Evolutionary conservation across 2,113 vertebrate genomes (phyloP), one percentile per base, ranked within the genome.

Genomic region (Macquaria ambigua): DNA sequence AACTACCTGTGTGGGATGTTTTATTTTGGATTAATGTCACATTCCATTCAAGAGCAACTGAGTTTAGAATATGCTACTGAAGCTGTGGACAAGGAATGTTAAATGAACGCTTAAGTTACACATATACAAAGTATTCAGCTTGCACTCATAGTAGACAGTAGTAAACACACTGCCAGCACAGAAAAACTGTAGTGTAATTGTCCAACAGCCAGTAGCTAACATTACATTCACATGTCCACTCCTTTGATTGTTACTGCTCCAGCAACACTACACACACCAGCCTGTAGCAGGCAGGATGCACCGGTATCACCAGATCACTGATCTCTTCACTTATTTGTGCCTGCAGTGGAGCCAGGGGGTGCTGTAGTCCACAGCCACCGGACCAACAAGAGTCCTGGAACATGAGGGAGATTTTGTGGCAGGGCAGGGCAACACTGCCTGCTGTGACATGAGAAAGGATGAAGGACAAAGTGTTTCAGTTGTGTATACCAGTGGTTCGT

Each of bases 1-100:
- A 97, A 95, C 94, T 94, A 94, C 94, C 83, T 94, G 96, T 87
- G 87, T 92, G 80, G 76, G 11, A 75, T 89, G 82, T 85, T 10
- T 91, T 92, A 50, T 85, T 86, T 74, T 52, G 3, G 25, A 37
- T 28, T 39, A 2, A 15, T 46, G 20, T 31, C 20, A 2, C 28
- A 34, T 58, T 50, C 39, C 8, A 46, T 56, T 58, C 73, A 3
- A 34, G 8, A 67, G 67, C 56, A 43, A 52, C 20, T 31, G 23
- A n/a, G n/a, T 28, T 56, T 31, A 20, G 43, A 69, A 28, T 48
- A 39, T 53, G 25, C 50, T 48, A 9, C 25, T 66, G 43, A 50
- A 74, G 59, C 21, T 39, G 20, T 77, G 58, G 64, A 58, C 12
- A 20, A 52, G 21, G 7, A 5, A 46, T 21, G 62, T 12, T 59